Evolutionary conservation across 1,140 invertebrate species (phyloP).

Genomic region (Bombus consobrinus): DNA sequence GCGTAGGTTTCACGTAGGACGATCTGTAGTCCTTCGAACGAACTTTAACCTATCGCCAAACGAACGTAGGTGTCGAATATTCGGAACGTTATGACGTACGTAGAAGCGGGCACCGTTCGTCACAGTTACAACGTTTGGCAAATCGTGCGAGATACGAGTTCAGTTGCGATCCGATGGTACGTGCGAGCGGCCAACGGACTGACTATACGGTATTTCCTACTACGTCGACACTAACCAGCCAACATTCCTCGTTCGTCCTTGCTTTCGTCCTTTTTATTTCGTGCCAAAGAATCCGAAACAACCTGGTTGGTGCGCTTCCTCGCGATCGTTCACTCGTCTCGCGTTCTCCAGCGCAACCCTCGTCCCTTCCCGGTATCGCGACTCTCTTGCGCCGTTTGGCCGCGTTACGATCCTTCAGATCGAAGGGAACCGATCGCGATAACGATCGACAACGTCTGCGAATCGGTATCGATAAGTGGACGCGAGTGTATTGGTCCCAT

Average conservation of each 20-base stretch:
- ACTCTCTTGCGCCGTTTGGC: no score
- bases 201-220: no score
- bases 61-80: background rate
- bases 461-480: conserved; percentile 30
- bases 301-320: fast-evolving
- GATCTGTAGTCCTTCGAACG: background rate
- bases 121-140: no score
- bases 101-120: no score
- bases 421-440: background rate
- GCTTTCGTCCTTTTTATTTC: background rate
- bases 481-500: conserved; percentile 45
- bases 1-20: background rate
- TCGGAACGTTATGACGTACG: background rate
- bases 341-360: no score
- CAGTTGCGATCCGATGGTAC: background rate
- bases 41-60: conserved; percentile 8
- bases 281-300: no score
- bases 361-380: no score
- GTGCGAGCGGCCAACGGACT: no score
- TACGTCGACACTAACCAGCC: no score
- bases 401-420: background rate
- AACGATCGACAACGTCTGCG: conserved; percentile 2
- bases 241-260: background rate
- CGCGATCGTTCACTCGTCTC: no score
- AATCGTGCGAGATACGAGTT: background rate